Evolutionary conservation across 2,888 invertebrate species (phyloP).

Genomic region (Caenorhabditis sp.): DNA sequence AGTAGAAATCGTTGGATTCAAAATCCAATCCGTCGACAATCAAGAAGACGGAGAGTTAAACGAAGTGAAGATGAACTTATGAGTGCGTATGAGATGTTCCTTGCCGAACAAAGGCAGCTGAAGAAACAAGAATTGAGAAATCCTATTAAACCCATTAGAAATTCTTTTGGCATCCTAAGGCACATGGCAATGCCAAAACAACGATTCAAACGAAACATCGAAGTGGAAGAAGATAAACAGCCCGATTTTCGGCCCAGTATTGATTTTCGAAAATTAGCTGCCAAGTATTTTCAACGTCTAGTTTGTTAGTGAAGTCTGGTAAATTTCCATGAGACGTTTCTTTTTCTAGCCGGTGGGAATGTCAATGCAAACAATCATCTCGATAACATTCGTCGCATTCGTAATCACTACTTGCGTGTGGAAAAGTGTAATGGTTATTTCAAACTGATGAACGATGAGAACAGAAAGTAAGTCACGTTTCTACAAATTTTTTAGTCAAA

Average conservation of each 20-base stretch:
- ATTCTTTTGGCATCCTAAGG: constrained; percentile 31
- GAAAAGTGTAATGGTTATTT: constrained; percentile 58
- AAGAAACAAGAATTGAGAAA: constrained; percentile 31
- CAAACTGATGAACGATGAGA: constrained; percentile 56
- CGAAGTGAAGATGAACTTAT: constrained; percentile 32
- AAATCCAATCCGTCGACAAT: constrained; percentile 45
- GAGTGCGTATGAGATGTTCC: constrained; percentile 44
- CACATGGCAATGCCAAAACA: constrained; percentile 18
- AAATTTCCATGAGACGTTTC: too few species aligned
- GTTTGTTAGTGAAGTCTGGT: too few species aligned
- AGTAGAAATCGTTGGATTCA: constrained; percentile 24
- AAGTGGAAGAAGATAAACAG: neutral
- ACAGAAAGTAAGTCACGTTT: constrained; percentile 46
- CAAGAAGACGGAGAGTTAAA: constrained; percentile 2
- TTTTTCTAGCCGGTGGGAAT: neutral
- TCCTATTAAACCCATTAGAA: constrained; percentile 7
- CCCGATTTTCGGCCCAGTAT: constrained; percentile 5
- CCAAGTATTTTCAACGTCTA: constrained; percentile 29
- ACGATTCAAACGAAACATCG: constrained; percentile 1
- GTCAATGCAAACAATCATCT: constrained; percentile 15
- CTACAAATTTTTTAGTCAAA: constrained; percentile 2
- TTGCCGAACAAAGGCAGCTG: constrained; percentile 39
- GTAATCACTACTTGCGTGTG: constrained; percentile 35
- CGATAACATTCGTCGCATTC: constrained; percentile 25
- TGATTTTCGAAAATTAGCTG: constrained; percentile 17